These are phyloP conservation scores for Auanema freiburgensis DNA, from an alignment of 2,888 invertebrate species.

Conservation along the genomic window DNA sequence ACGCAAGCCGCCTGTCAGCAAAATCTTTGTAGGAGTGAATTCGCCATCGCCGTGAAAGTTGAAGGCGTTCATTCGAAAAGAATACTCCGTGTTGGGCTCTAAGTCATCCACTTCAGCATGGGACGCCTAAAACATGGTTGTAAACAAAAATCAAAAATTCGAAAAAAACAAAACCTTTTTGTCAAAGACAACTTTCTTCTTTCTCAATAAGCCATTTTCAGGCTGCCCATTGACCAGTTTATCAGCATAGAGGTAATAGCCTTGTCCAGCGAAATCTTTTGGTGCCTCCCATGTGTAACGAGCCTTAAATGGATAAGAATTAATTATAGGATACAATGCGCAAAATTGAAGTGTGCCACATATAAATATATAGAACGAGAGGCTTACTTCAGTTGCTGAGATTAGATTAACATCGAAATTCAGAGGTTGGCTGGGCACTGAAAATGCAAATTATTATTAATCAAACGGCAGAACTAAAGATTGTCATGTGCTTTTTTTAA, in stretches of 20 bases:
- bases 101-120: slow-evolving; percentile 73
- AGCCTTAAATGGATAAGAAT: slow-evolving; percentile 67
- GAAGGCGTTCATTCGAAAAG: slow-evolving; percentile 84
- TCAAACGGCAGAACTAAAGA: no score
- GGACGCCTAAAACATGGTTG: slow-evolving; percentile 41
- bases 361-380: neutral
- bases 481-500: no score
- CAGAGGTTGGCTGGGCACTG: slow-evolving; percentile 96
- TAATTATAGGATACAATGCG: neutral
- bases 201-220: slow-evolving; percentile 30
- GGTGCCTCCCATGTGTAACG: slow-evolving; percentile 94
- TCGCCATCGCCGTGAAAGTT: slow-evolving; percentile 96
- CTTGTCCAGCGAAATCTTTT: slow-evolving; percentile 82
- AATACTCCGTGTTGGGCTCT: slow-evolving; percentile 92
- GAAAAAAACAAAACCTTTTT: slow-evolving; percentile 28
- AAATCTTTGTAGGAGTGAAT: slow-evolving; percentile 82
- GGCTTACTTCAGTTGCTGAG: slow-evolving; percentile 88
- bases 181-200: slow-evolving; percentile 44
- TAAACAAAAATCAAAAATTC: neutral
- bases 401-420: slow-evolving; percentile 82
- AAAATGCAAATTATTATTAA: slow-evolving; percentile 21
- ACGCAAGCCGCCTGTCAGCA: slow-evolving; percentile 77
- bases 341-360: no score
- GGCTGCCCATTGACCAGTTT: slow-evolving; percentile 29
- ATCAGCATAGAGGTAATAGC: slow-evolving; percentile 85